phyloP scores from a whole-genome alignment of 2,797 vertebrate species.

The Anguilla megastoma region DNA sequence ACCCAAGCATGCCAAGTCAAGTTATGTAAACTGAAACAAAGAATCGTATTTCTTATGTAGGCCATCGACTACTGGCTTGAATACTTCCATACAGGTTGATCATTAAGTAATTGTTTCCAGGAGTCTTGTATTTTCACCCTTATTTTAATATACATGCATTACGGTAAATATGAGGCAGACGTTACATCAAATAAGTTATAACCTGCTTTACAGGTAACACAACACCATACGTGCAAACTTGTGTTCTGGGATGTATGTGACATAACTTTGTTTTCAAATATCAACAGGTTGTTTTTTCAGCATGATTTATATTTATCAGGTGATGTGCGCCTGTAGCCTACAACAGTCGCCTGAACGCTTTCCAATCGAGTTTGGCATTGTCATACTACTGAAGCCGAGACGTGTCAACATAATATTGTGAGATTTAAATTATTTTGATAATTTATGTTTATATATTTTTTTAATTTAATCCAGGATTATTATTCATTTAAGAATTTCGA shows the following conservation, averaged over 20 bases:
- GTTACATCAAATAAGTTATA: neutral
- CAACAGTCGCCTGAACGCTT: neutral
- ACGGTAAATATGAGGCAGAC: neutral
- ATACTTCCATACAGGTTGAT: neutral
- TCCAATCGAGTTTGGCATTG: neutral
- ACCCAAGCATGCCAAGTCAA: neutral
- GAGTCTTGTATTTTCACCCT: neutral
- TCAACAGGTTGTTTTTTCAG: constrained; percentile 43
- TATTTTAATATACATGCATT: neutral
- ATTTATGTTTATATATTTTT: neutral
- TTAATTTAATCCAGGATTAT: neutral
- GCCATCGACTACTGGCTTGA: neutral
- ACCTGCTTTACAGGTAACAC: neutral
- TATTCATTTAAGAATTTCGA: neutral
- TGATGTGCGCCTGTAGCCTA: neutral
- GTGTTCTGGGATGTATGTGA: constrained; percentile 43
- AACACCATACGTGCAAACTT: neutral
- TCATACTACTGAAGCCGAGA: neutral
- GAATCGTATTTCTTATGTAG: neutral
- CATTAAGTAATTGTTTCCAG: neutral
- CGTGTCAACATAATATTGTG: too few relatives aligned
- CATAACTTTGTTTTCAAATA: constrained; percentile 50
- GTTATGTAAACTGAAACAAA: neutral
- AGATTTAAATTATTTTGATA: too few relatives aligned
- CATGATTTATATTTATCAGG: neutral